Conservation (phyloP, 2,888 invertebrate genomes). For the Choreutis nemorana region DNA sequence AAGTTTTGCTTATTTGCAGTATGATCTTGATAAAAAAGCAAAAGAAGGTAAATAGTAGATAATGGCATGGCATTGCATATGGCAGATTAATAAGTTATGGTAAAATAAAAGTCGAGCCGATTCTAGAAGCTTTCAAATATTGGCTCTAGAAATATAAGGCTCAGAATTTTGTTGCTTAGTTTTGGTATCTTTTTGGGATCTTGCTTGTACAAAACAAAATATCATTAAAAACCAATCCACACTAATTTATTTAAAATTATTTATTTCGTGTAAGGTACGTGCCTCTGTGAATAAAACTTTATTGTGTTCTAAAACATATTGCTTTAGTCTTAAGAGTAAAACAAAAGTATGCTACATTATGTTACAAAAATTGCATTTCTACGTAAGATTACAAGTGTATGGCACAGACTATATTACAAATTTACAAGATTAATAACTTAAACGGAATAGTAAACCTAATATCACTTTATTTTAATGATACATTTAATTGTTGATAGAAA, state of each 20-base stretch:
- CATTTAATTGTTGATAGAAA: conserved; percentile 36
- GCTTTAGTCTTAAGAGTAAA: conserved; percentile 43
- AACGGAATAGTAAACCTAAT: conserved; percentile 56
- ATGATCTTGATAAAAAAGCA: too few species aligned
- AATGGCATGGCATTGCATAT: too few species aligned
- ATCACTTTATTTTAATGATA: conserved; percentile 64
- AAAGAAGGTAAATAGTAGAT: too few species aligned
- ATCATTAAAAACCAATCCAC: too few species aligned
- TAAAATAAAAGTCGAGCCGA: too few species aligned
- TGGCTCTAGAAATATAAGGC: too few species aligned
- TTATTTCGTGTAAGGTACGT: conserved; percentile 44
- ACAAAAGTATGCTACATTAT: conserved; percentile 21
- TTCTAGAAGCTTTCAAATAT: too few species aligned
- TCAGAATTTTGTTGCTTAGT: too few species aligned
- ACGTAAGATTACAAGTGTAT: conserved; percentile 53
- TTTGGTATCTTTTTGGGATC: too few species aligned
- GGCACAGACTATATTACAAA: conserved; percentile 63
- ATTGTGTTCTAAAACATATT: conserved; percentile 49
- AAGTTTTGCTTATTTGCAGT: too few species aligned
- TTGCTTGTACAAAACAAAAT: too few species aligned
- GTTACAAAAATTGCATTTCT: conserved; percentile 54
- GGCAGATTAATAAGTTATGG: too few species aligned
- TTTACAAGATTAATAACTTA: conserved; percentile 57
- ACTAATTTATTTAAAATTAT: conserved; percentile 29
- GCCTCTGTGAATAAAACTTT: conserved; percentile 51